Evolutionary conservation across 2,797 vertebrate genomes (phyloP).

Genomic region (Perodicticus potto): DNA sequence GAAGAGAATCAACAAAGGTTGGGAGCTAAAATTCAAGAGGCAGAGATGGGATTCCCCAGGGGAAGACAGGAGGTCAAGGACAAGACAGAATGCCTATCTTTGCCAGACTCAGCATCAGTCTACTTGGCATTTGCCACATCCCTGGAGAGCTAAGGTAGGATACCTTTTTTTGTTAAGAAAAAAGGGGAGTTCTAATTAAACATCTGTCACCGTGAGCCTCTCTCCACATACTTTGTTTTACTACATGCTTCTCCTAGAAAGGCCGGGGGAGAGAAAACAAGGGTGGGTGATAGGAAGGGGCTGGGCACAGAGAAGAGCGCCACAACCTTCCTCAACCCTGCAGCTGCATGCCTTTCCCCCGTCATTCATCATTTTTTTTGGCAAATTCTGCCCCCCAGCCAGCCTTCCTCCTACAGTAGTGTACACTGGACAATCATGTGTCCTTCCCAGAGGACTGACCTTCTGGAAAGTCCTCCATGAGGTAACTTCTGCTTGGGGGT

Average conservation of each 20-base stretch:
- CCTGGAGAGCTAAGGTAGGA: background rate
- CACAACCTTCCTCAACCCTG: accelerated
- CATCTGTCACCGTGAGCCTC: background rate
- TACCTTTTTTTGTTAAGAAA: background rate
- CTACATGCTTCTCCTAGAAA: background rate
- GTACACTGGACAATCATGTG: too few relatives aligned
- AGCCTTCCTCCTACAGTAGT: background rate
- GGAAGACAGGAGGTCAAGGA: background rate
- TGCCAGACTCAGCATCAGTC: background rate
- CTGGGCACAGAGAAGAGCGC: background rate
- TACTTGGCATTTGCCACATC: background rate
- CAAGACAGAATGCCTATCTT: background rate
- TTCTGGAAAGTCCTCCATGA: background rate
- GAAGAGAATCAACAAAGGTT: background rate
- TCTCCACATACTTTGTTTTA: background rate
- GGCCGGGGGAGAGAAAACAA: background rate
- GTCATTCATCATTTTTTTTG: background rate
- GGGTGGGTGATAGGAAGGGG: too few relatives aligned
- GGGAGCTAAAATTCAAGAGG: background rate
- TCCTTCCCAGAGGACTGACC: background rate
- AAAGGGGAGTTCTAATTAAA: background rate
- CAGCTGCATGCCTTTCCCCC: background rate
- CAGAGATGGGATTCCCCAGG: background rate
- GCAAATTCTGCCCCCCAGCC: background rate
- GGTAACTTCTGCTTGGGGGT: background rate